Evolutionary conservation across 2,113 vertebrate genomes (phyloP).

Genomic region (Eolophus roseicapilla): DNA sequence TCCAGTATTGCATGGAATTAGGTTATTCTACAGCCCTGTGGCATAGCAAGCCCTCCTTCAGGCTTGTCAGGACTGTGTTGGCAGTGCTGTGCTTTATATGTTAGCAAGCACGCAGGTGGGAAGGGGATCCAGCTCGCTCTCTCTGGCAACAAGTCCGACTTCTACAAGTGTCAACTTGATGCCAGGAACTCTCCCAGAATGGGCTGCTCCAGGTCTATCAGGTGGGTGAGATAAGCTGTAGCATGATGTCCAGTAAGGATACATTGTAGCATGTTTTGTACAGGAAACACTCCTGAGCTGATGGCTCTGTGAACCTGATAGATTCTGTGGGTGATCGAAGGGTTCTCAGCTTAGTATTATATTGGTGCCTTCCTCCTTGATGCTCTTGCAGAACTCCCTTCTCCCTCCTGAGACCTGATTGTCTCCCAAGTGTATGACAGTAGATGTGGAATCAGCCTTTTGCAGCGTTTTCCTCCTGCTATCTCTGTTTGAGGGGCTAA

Average conservation of each 20-base stretch:
- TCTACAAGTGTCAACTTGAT: not conserved
- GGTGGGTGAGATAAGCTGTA: not conserved
- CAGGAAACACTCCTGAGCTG: not conserved
- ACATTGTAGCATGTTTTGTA: not conserved
- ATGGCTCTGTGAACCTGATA: not conserved
- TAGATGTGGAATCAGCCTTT: not conserved
- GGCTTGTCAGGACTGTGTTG: not conserved
- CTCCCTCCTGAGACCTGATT: not conserved
- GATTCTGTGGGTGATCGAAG: not conserved
- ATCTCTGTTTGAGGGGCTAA: not conserved
- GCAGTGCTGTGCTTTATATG: not conserved
- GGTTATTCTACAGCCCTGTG: not conserved
- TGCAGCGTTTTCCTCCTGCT: not conserved
- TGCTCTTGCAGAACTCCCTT: fast-evolving
- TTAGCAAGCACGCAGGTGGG: not conserved
- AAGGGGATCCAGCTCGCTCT: not conserved
- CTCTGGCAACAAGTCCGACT: not conserved
- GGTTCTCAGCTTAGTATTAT: not conserved
- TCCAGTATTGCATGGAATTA: not conserved
- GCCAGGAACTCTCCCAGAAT: not conserved
- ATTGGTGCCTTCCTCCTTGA: not conserved
- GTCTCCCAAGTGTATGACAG: not conserved
- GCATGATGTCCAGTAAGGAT: not conserved
- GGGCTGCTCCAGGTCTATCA: not conserved
- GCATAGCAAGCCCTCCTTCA: not conserved